phyloP scores from a whole-genome alignment of 2,113 vertebrate species.

The Lycocorax pyrrhopterus region DNA sequence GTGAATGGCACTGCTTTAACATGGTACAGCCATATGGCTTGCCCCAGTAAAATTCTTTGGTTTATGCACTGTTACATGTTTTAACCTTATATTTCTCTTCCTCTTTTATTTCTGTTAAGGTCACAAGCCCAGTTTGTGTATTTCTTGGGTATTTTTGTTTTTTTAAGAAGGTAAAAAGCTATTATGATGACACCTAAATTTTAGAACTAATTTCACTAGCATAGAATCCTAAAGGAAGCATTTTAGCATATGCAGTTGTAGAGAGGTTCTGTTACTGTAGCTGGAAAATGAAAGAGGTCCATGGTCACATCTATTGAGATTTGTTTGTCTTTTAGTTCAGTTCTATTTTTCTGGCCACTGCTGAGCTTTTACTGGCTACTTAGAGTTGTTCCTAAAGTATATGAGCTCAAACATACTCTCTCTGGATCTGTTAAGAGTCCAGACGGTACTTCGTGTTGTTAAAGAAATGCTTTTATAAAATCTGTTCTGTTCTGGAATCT shows the following conservation, averaged over 20 bases:
- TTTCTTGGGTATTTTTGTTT: background rate
- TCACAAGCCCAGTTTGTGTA: background rate
- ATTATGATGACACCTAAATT: background rate
- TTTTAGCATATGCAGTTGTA: background rate
- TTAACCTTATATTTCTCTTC: background rate
- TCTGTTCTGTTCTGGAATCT: background rate
- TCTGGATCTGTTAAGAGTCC: background rate
- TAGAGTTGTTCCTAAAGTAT: background rate
- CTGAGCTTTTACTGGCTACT: background rate
- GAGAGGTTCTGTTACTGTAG: background rate
- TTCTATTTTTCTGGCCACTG: background rate
- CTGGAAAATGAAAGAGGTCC: background rate
- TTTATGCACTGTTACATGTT: background rate
- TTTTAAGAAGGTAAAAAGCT: background rate
- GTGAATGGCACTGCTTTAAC: background rate
- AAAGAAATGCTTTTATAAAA: background rate
- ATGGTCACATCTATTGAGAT: background rate
- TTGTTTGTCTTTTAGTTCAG: background rate
- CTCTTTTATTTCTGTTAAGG: background rate
- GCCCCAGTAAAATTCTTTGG: background rate
- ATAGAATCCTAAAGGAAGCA: background rate
- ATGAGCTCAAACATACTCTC: background rate
- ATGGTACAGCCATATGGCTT: background rate
- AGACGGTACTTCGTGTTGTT: background rate
- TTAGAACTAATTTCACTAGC: background rate